Percentiles rank a stretch among this genome's conserved stretches.
Conservation (phyloP, 2,888 invertebrate genomes). For the Metallyticus violacea region DNA sequence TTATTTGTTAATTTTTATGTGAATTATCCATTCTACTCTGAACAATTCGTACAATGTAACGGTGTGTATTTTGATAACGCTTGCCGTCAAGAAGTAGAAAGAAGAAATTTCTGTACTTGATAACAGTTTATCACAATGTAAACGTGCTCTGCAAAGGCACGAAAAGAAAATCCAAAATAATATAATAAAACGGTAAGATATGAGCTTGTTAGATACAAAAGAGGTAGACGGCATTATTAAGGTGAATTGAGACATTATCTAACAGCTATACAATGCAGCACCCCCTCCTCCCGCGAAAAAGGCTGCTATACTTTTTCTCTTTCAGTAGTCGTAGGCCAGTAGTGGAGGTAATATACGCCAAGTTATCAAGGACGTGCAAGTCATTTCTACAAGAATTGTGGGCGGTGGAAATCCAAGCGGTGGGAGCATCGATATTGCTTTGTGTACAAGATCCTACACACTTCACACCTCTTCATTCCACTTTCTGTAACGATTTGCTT, state of each 20-base stretch:
- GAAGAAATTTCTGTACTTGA: no score
- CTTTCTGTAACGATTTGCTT: neutral
- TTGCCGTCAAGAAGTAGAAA: no score
- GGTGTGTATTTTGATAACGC: no score
- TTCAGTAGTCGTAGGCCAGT: neutral
- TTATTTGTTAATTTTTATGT: neutral
- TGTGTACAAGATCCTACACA: neutral
- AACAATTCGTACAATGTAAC: no score
- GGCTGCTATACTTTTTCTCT: neutral
- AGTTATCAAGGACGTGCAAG: neutral
- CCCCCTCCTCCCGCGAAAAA: neutral
- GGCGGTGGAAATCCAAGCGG: neutral
- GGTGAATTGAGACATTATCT: neutral
- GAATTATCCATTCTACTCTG: neutral
- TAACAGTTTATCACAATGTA: no score
- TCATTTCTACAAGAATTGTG: neutral
- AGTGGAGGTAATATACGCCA: neutral
- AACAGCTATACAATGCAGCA: neutral
- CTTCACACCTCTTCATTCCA: neutral
- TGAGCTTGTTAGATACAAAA: neutral
- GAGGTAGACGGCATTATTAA: neutral
- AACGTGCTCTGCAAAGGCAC: no score
- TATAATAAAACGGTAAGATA: neutral
- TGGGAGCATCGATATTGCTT: neutral
- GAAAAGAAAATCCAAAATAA: neutral